Base-by-base conservation (phyloP, 1,140 invertebrate genomes). In the Tachypleus tridentatus region DNA sequence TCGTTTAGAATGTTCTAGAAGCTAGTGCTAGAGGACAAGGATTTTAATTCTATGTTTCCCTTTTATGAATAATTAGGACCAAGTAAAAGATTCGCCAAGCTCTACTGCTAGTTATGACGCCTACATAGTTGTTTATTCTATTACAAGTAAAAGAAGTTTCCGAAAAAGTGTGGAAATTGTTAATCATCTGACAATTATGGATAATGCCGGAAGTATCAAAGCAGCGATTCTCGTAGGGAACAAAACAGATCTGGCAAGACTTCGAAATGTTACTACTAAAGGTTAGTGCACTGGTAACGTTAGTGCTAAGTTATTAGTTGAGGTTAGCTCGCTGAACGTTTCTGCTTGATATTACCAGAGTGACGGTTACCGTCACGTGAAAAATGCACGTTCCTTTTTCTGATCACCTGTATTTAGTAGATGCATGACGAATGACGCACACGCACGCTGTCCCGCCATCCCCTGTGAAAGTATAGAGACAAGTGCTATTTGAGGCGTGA, bases 181-280 rank as follows among this genome's bases (percentile, higher is more conserved):
- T 52, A 81, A 81, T 29, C 81, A 83, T 67, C 71, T 93, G 57
- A 81, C 82, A 49, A 80, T 83, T 65, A 78, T 92, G 6, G 65
- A 67, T 9, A 57, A 62, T 4, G 57, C 60, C 6, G 60, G 61
- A 8, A 49, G 59, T 5, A 57, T 59, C n/a, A 63, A 58, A 57
- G 87, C 93, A 1, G 85, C 89, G 52, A 87, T 97, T 66, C 77
- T 97, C 51, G 93, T 93, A 5, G 94, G 85, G 48, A 97, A 97
- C 78, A 97, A 97, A 81, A 87, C 92, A 65, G 94, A 97, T 77
- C 82, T 97, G 70, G 94, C 91, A 49, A 80, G 94, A 67, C 91
- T 89, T 73, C 82, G 92, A 74, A 86, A 88, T 49, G 89, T 97
- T 8, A 87, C 88, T 10, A 85, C 88, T 49, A 87, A 93, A 83